Conservation (phyloP, 2,888 invertebrate genomes). For the Acrocera orbiculus region DNA sequence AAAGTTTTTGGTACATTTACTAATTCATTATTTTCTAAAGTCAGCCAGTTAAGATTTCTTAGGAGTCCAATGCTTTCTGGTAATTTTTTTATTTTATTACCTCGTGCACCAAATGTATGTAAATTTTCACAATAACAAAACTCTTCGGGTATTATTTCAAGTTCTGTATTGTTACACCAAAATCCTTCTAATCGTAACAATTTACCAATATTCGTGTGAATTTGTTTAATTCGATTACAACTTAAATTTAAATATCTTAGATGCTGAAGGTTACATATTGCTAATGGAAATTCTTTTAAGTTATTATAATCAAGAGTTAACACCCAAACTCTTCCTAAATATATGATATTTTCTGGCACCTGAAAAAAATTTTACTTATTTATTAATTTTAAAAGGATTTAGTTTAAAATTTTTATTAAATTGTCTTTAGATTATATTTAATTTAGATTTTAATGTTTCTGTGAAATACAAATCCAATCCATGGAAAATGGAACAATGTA, state of each 20-base stretch:
- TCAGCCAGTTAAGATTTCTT: constrained; percentile 44
- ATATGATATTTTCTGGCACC: constrained; percentile 34
- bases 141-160: constrained; percentile 40
- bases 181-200: constrained; percentile 42
- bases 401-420: too few relatives aligned
- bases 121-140: constrained; percentile 40
- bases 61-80: constrained; percentile 41
- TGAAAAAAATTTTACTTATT: constrained; percentile 13
- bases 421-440: too few relatives aligned
- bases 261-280: constrained; percentile 39
- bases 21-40: constrained; percentile 43
- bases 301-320: constrained; percentile 49
- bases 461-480: too few relatives aligned
- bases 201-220: constrained; percentile 42
- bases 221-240: constrained; percentile 41
- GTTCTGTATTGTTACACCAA: constrained; percentile 45
- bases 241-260: constrained; percentile 46
- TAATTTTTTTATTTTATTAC: constrained; percentile 39
- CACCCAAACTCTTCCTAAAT: constrained; percentile 39
- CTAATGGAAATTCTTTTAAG: constrained; percentile 39
- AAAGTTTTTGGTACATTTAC: constrained; percentile 35
- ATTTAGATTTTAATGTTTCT: too few relatives aligned
- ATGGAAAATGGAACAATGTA: too few relatives aligned
- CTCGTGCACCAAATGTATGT: constrained; percentile 48
- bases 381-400: too few relatives aligned